These are phyloP conservation scores for Atethmia centrago DNA, from an alignment of 2,888 invertebrate species.

Conservation along the genomic window DNA sequence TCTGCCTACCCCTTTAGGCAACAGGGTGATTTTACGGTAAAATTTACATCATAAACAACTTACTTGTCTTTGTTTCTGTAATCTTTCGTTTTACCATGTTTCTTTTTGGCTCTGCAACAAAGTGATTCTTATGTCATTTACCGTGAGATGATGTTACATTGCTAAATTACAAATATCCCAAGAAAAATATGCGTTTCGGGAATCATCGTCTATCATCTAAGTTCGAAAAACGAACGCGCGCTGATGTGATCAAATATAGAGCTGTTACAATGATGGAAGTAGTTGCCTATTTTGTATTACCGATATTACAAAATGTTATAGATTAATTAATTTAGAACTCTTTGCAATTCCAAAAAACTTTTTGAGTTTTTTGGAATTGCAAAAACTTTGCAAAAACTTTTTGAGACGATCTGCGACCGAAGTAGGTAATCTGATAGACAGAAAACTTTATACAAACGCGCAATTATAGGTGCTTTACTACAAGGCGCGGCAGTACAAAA, in stretches of 20 bases:
- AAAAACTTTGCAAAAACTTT: too few species aligned
- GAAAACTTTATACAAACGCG: background rate
- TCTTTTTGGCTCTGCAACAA: slow-evolving; percentile 30
- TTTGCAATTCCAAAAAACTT: background rate
- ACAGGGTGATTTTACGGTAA: too few species aligned
- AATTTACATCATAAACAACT: slow-evolving; percentile 7
- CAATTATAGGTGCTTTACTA: background rate
- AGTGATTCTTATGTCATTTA: background rate
- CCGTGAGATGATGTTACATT: background rate
- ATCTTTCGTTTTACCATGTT: slow-evolving; percentile 13
- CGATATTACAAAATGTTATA: background rate
- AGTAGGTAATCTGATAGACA: background rate
- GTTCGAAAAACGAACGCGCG: background rate
- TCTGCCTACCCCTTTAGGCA: background rate
- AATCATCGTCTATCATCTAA: background rate
- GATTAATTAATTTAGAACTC: too few species aligned
- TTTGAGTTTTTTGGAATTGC: background rate
- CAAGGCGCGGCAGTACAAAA: too few species aligned
- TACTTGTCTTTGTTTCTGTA: slow-evolving; percentile 23
- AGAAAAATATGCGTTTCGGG: background rate
- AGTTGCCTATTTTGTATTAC: background rate
- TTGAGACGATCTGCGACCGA: too few species aligned
- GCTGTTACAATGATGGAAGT: background rate
- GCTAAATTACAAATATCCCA: background rate
- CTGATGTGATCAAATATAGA: background rate